These are phyloP conservation scores for Nannospalax galili DNA, from an alignment of 2,113 vertebrate species.

Conservation along the genomic window DNA sequence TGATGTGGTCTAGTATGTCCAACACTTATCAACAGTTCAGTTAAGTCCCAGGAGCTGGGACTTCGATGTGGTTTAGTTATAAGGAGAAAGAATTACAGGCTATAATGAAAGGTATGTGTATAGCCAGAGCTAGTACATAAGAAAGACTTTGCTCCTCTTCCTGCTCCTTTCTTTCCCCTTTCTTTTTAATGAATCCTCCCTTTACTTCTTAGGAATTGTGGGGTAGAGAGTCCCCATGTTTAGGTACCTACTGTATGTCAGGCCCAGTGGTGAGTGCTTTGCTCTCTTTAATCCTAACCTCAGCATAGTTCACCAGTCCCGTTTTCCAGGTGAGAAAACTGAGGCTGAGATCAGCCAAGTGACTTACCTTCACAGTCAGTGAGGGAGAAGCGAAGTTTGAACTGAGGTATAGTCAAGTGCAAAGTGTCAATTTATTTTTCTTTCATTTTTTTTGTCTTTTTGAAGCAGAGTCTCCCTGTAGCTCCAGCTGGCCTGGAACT, in stretches of 20 bases:
- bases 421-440: neutral
- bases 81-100: neutral
- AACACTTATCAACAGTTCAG: neutral
- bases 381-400: neutral
- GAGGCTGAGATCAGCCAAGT: neutral
- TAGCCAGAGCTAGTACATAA: neutral
- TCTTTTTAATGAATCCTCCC: neutral
- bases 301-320: neutral
- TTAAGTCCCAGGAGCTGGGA: neutral
- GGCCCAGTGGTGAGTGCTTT: neutral
- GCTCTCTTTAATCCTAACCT: neutral
- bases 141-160: neutral
- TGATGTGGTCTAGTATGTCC: neutral
- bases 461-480: too few species aligned
- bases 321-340: neutral
- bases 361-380: neutral
- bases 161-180: too few species aligned
- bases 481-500: too few species aligned
- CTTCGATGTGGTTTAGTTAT: neutral
- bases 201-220: neutral
- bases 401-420: neutral
- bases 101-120: accelerated
- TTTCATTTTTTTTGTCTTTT: too few species aligned
- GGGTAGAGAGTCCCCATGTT: neutral
- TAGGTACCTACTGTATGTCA: neutral